Evolutionary conservation across 1,140 invertebrate genomes (phyloP).

Genomic region (Vollenhovia emeryi): DNA sequence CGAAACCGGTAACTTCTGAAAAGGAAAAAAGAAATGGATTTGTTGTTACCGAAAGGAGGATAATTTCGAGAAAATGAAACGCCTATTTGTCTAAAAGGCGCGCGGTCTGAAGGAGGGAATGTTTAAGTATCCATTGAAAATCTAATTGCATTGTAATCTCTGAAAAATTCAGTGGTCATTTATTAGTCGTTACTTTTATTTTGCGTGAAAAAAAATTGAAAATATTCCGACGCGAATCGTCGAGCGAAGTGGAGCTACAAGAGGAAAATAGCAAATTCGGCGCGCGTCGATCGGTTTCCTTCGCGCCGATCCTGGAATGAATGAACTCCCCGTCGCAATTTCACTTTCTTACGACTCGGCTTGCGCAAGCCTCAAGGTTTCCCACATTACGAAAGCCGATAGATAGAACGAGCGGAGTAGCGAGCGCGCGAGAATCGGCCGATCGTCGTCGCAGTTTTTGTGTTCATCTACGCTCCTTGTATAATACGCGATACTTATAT

Average conservation of each 20-base stretch:
- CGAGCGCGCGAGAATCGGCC: background rate
- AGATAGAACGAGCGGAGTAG: slow-evolving; percentile 75
- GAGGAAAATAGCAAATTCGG: slow-evolving; percentile 10
- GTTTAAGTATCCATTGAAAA: background rate
- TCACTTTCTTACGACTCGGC: slow-evolving; percentile 82
- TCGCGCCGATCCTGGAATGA: slow-evolving; percentile 77
- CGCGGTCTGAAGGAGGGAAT: background rate
- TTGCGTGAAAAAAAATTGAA: background rate
- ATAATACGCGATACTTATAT: background rate
- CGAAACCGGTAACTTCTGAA: background rate
- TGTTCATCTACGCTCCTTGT: slow-evolving; percentile 27
- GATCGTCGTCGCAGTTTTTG: slow-evolving; percentile 48
- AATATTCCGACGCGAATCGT: background rate
- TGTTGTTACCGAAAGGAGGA: background rate
- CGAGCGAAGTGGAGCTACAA: background rate
- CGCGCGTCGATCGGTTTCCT: slow-evolving; percentile 36
- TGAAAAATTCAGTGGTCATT: background rate
- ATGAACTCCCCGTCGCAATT: slow-evolving; percentile 83
- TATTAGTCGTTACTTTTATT: background rate
- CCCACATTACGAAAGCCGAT: slow-evolving; percentile 83
- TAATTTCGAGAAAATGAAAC: background rate
- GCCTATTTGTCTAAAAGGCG: background rate
- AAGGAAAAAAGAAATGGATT: background rate
- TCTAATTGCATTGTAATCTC: background rate
- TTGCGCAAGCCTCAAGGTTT: slow-evolving; percentile 85